Evolutionary conservation across 1,140 invertebrate species (phyloP).

Genomic region (Anoplolepis gracilipes): DNA sequence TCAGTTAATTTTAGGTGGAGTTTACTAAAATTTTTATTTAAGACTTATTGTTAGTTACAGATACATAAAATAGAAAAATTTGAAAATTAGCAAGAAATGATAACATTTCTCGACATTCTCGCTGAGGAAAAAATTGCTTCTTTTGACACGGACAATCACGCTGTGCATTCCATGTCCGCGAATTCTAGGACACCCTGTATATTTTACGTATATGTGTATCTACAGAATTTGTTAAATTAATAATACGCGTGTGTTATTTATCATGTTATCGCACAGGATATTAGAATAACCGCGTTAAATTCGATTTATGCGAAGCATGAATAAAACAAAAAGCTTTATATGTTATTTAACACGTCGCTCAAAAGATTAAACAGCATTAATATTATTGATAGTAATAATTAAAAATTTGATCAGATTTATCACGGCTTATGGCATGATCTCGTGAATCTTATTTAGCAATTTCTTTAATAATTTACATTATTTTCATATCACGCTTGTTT

Average conservation of each 20-base stretch:
- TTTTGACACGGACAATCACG: no score
- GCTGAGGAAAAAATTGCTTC: no score
- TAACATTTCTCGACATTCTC: no score
- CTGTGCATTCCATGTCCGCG: no score
- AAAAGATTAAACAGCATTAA: not conserved
- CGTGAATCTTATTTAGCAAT: not conserved
- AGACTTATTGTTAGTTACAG: no score
- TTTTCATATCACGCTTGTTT: constrained; percentile 7
- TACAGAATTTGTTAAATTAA: constrained; percentile 23
- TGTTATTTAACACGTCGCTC: not conserved
- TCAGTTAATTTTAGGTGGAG: no score
- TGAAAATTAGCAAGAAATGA: no score
- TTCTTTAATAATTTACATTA: constrained; percentile 16
- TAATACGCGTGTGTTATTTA: not conserved
- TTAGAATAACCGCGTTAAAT: not conserved
- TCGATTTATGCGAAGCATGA: constrained; percentile 2
- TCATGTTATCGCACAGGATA: not conserved
- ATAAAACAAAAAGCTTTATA: not conserved
- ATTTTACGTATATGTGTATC: no score
- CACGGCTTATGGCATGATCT: not conserved
- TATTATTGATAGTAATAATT: constrained; percentile 10
- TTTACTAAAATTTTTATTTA: no score
- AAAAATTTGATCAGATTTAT: not conserved
- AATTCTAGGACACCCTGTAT: no score
- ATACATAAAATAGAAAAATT: no score